Percentiles rank a stretch among this genome's conserved stretches.
Evolutionary conservation across 2,113 vertebrate species (phyloP).

Genomic region (Fulmarus glacialis): DNA sequence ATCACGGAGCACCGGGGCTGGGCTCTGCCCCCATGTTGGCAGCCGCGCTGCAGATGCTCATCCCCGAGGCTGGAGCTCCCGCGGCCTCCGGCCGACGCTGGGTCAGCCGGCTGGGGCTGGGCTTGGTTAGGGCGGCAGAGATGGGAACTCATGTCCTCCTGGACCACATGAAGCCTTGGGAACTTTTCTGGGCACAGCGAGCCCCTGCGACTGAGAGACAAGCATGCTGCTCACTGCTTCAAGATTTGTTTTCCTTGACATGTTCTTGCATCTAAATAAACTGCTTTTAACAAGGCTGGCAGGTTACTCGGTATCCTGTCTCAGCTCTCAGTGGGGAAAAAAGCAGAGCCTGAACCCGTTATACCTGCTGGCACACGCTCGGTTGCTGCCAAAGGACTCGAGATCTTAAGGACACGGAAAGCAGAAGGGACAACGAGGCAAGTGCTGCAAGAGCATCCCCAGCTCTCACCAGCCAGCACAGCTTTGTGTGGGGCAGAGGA

Average conservation of each 20-base stretch:
- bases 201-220: not conserved
- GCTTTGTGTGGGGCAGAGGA: not conserved
- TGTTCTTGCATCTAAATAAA: not conserved
- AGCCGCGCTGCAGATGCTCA: not conserved
- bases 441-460: not conserved
- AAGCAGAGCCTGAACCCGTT: not conserved
- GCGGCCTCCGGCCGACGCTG: not conserved
- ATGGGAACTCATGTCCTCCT: not conserved
- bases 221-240: rapidly evolving
- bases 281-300: not conserved
- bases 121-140: not conserved
- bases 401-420: not conserved
- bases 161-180: not conserved
- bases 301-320: not conserved
- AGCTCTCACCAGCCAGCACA: not conserved
- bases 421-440: not conserved
- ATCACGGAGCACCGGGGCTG: rapidly evolving
- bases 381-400: not conserved
- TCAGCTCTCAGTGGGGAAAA: not conserved
- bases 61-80: not conserved
- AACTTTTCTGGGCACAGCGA: not conserved
- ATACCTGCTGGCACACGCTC: rapidly evolving
- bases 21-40: not conserved
- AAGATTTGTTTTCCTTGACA: not conserved
- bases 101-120: too few relatives aligned